Percentiles rank a stretch among this genome's conserved stretches.
phyloP scores from a whole-genome alignment of 2,888 invertebrate species.

The Podotricha telesiphe region DNA sequence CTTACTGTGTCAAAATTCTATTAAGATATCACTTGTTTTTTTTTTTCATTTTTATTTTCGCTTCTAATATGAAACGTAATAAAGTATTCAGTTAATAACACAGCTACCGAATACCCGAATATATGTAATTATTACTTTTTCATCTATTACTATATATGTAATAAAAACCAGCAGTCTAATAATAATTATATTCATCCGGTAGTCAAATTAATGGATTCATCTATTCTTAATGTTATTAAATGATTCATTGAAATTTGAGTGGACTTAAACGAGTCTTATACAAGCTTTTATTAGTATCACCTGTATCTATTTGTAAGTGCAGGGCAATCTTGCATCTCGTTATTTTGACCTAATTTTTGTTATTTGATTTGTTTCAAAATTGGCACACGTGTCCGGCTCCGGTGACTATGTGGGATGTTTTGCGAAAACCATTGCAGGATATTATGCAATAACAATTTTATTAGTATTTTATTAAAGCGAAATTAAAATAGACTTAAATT shows the following conservation, averaged over 20 bases:
- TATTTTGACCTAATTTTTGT: background rate
- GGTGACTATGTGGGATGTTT: too few species aligned
- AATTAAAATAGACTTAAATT: too few species aligned
- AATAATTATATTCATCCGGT: slow-evolving; percentile 19
- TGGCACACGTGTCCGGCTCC: background rate
- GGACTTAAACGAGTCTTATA: background rate
- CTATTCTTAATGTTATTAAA: background rate
- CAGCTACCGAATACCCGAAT: slow-evolving; percentile 8
- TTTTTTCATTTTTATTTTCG: too few species aligned
- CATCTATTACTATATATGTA: slow-evolving; percentile 7
- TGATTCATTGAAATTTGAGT: slow-evolving; percentile 9
- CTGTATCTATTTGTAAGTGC: background rate
- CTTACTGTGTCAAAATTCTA: too few species aligned
- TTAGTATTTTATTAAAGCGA: too few species aligned
- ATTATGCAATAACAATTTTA: too few species aligned
- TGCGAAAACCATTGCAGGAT: too few species aligned
- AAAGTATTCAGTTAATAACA: too few species aligned
- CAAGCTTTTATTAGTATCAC: background rate
- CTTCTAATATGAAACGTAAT: too few species aligned
- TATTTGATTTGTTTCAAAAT: background rate
- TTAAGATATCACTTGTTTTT: too few species aligned
- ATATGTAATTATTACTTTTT: background rate
- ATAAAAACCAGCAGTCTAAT: slow-evolving; percentile 5
- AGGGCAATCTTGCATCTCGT: too few species aligned
- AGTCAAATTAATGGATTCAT: slow-evolving; percentile 5